Evolutionary conservation across 2,113 vertebrate genomes (phyloP).

Genomic region (Picathartes gymnocephalus): DNA sequence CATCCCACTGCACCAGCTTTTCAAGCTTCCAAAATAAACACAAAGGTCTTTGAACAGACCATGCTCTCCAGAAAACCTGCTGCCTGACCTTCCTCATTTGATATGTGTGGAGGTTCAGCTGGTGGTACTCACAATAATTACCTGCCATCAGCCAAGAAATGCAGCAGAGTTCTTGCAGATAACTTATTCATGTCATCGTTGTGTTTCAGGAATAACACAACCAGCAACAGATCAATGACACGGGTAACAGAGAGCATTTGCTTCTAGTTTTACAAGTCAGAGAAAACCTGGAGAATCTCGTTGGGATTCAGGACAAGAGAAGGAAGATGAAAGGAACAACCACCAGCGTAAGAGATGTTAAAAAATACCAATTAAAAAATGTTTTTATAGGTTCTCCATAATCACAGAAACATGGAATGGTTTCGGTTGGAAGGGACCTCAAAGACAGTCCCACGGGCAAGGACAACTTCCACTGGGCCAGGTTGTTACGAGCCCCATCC

Average conservation of each 20-base stretch:
- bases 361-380: neutral
- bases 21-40: constrained; percentile 44
- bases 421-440: neutral
- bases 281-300: neutral
- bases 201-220: neutral
- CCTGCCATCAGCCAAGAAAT: neutral
- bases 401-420: neutral
- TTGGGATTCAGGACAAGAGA: neutral
- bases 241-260: neutral
- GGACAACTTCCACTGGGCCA: neutral
- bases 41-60: constrained; percentile 1
- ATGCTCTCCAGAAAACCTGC: neutral
- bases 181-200: constrained; percentile 24
- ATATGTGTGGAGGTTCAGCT: neutral
- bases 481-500: neutral
- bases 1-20: constrained; percentile 49
- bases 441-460: neutral
- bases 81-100: neutral
- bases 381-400: neutral
- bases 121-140: neutral
- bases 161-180: neutral
- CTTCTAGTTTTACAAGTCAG: neutral
- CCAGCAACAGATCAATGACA: neutral
- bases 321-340: neutral
- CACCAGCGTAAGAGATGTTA: neutral